phyloP scores from a whole-genome alignment of 2,113 vertebrate species.

The Psilopogon haemacephalus region DNA sequence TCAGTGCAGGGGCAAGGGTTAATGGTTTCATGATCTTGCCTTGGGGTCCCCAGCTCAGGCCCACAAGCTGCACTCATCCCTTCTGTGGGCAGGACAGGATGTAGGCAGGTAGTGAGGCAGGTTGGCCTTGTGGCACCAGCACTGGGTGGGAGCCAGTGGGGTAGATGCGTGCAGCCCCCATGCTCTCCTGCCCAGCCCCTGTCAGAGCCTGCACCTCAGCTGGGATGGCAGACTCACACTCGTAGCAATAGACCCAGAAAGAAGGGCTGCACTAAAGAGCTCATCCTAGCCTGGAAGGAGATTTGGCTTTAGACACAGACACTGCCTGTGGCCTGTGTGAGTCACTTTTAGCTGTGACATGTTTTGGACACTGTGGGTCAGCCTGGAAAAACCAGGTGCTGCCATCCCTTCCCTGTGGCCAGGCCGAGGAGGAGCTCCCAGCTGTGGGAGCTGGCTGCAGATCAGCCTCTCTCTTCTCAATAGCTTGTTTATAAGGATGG shows the following conservation, averaged over 20 bases:
- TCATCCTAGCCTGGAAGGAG: not conserved
- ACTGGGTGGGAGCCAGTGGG: not conserved
- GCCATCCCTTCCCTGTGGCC: not conserved
- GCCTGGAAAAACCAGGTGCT: not conserved
- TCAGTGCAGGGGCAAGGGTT: not conserved
- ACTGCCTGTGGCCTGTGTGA: not conserved
- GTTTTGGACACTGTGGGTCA: not conserved
- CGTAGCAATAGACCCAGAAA: not conserved
- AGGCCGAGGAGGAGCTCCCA: not conserved
- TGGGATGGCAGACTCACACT: not conserved
- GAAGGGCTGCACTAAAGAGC: not conserved
- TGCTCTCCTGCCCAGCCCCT: not conserved
- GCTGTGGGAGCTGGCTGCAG: not conserved
- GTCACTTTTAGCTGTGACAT: not conserved
- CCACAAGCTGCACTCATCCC: not conserved
- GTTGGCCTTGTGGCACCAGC: not conserved
- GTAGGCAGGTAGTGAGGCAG: not conserved
- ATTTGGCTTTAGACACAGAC: not conserved
- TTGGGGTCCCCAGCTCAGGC: rapidly evolving
- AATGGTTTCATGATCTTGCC: no score
- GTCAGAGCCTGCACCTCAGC: not conserved
- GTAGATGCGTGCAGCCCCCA: rapidly evolving
- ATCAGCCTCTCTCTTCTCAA: not conserved
- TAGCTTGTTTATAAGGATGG: not conserved
- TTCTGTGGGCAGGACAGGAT: rapidly evolving